A percentile compares a stretch with the other conserved stretches of the same genome.
Conservation (phyloP, 2,888 invertebrate genomes). For the Myathropa florea region DNA sequence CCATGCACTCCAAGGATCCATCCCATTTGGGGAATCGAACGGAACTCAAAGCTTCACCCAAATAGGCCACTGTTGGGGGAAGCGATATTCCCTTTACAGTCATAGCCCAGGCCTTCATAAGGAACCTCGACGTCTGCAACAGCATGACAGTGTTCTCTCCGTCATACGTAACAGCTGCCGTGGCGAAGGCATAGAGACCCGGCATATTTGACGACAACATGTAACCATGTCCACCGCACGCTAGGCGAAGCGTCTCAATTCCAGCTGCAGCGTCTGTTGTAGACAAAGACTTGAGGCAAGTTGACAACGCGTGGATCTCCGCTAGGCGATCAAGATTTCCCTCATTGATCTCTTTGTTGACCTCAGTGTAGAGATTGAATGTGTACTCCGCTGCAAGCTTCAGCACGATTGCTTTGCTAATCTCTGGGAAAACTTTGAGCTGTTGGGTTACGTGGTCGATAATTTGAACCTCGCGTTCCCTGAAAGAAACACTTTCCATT, state of each 20-base stretch:
- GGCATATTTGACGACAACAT: conserved; percentile 92
- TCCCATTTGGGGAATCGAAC: conserved; percentile 73
- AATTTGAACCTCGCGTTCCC: conserved; percentile 92
- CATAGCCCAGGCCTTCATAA: conserved; percentile 89
- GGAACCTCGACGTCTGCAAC: conserved; percentile 92
- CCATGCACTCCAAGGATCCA: conserved; percentile 75
- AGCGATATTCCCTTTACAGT: conserved; percentile 83
- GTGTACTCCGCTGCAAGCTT: conserved; percentile 87
- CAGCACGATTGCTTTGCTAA: conserved; percentile 90
- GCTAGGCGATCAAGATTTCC: conserved; percentile 91
- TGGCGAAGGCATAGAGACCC: conserved; percentile 89
- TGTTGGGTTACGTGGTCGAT: conserved; percentile 96
- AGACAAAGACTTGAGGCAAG: conserved; percentile 93
- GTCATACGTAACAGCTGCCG: conserved; percentile 96
- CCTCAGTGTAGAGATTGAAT: conserved; percentile 91
- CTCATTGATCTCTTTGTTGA: conserved; percentile 89
- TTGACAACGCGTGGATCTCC: conserved; percentile 91
- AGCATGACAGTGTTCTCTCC: conserved; percentile 97
- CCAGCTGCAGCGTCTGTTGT: conserved; percentile 88
- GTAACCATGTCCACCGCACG: conserved; percentile 98
- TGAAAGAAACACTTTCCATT: conserved; percentile 78
- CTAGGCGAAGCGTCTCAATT: conserved; percentile 91
- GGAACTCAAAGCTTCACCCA: conserved; percentile 77
- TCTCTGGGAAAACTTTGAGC: conserved; percentile 91
- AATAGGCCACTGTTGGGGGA: conserved; percentile 86